Base-by-base conservation (phyloP, 2,113 vertebrate species). In the Eubucco bourcierii region DNA sequence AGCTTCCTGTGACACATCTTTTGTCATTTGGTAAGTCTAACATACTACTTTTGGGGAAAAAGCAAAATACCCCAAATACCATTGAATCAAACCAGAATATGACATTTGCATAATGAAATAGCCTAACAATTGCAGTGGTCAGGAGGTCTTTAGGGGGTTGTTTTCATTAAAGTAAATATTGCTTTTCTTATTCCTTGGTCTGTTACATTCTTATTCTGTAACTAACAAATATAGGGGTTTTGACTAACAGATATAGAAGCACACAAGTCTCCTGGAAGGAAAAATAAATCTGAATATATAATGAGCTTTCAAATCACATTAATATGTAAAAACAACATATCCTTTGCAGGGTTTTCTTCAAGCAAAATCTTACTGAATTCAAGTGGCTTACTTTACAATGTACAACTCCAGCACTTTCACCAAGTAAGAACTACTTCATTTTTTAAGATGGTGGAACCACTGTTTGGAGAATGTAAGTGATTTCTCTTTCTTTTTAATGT, bases 21-120 rank as follows among this genome's bases (percentile, higher is more conserved):
- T 97, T 99, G 77, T 99, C 99, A 72, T 98, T 99, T 12, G 99
- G 99, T 99, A 96, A 98, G 99, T 97, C 90, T 29, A 89, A 60
- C 77, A 56, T 28, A 55, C 27, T 86, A 71, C 33, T 90, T 97
- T 47, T 61, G n/a, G 33, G 3, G 3, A 58, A 67, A 75, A 71
- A 85, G 19, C 74, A 56, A 12, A 50, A 23, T 11, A 24, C 50
- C 50, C 50, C 23, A 52, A 52, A 25, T 7, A 20, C 11, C 23
- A 52, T 4, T 18, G 18, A 25, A 52, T 25, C 50, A 52, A 52
- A 52, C 6, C 50, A 52, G 23, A 52, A 24, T 52, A 37, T 89
- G 56, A 56, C 25, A 34, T 72, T 92, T 83, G 34, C 16, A 55
- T 67, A 80, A 83, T 82, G 55, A 59, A 65, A 63, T 56, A 68